These are phyloP conservation scores for Crocidura indochinensis DNA, from an alignment of 2,797 vertebrate species.

Conservation along the genomic window DNA sequence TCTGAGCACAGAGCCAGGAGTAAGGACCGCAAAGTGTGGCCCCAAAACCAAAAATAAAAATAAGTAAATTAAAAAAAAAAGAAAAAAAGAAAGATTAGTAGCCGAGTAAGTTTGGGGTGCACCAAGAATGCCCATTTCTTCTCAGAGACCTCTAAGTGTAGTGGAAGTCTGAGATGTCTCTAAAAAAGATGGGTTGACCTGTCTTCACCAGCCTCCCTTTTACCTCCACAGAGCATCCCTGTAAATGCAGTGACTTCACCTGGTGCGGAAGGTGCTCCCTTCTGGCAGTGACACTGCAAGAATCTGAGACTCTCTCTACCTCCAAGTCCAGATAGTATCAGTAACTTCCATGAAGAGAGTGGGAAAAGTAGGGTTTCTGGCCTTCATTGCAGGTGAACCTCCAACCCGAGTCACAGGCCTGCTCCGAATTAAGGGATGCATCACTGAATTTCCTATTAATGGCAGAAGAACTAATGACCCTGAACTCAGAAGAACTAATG, in stretches of 20 bases:
- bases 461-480: not conserved
- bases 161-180: not conserved
- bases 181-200: not conserved
- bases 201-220: not conserved
- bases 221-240: not conserved
- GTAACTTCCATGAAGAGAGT: not conserved
- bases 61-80: too few species aligned
- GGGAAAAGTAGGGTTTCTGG: not conserved
- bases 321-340: not conserved
- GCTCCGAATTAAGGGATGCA: not conserved
- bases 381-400: not conserved
- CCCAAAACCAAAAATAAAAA: too few species aligned
- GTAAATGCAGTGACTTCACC: too few species aligned
- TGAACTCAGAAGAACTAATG: not conserved
- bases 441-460: fast-evolving
- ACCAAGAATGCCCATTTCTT: fast-evolving
- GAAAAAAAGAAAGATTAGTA: too few species aligned
- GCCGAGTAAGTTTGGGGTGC: not conserved
- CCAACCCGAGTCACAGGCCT: not conserved
- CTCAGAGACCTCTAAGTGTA: not conserved
- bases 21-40: too few species aligned
- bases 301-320: not conserved
- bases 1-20: too few species aligned
- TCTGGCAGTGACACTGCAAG: not conserved
- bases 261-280: not conserved